Percentiles rank a stretch among this genome's conserved stretches.
Conservation (phyloP, 30 jellyfish, hydroid and myxozoan genomes). For the Catostylus mosaicus region DNA sequence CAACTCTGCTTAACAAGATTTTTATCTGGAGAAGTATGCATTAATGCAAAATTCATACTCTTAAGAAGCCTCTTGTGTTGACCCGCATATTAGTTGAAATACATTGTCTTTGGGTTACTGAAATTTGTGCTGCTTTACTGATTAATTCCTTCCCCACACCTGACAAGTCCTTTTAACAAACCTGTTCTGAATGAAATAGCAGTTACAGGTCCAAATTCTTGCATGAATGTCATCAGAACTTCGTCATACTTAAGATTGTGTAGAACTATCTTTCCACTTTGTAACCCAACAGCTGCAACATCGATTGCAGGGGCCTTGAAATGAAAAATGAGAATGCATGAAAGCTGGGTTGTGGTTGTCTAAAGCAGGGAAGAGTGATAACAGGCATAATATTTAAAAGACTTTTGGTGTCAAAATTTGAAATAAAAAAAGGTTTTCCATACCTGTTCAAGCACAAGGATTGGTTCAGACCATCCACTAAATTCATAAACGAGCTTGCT, state of each 20-base stretch:
- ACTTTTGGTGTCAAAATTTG: too few relatives aligned
- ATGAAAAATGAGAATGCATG: neutral
- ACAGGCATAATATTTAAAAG: too few relatives aligned
- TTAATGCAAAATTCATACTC: too few relatives aligned
- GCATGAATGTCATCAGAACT: constrained; percentile 75
- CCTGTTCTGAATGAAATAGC: constrained; percentile 94
- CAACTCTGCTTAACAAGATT: too few relatives aligned
- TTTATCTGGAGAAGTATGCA: too few relatives aligned
- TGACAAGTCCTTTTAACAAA: too few relatives aligned
- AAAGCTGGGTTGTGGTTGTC: neutral
- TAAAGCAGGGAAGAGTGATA: neutral
- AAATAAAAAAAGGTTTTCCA: neutral
- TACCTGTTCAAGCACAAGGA: constrained; percentile 88
- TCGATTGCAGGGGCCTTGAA: constrained; percentile 97
- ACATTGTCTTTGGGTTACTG: too few relatives aligned
- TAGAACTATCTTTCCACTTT: constrained; percentile 73
- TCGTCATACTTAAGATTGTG: constrained; percentile 84
- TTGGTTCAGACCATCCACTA: constrained; percentile 90
- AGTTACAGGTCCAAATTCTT: constrained; percentile 94
- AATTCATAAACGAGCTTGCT: constrained; percentile 81
- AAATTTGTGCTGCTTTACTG: too few relatives aligned
- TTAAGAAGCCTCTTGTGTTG: too few relatives aligned
- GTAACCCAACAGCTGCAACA: constrained; percentile 89
- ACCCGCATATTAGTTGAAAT: too few relatives aligned
- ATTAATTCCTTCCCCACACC: too few relatives aligned